Evolutionary conservation across 2,888 invertebrate genomes (phyloP), one percentile per base, ranked within the genome.

Genomic region (Gandaritis pyraliata): DNA sequence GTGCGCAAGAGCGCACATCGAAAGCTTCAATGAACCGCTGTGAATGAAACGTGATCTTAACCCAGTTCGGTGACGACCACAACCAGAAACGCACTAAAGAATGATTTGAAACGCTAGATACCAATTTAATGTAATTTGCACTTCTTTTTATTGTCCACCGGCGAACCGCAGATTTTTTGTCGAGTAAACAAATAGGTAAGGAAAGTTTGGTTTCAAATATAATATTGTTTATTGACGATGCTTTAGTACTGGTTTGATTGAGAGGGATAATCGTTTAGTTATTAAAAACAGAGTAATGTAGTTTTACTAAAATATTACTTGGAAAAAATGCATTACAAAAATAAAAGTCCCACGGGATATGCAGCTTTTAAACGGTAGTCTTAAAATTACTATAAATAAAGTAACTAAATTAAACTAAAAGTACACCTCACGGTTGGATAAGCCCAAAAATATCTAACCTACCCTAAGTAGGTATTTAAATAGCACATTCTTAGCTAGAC

Each of bases 11-110:
- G 61, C 66, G 57, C 65, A 61, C 60, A 60, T 63, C 63, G 61
- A 68, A 61, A 65, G 70, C 69, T 75, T 78, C 76, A 80, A 77
- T 80, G 75, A 77, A 75, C 74, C 67, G 61, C 70, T 70, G 72
- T 78, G 71, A 78, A 80, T 80, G 77, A 75, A 73, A 65, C 64
- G 71, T 80, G 84, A 82, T 84, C 79, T 82, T 84, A 83, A 83
- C 83, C 82, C 70, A 85, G 75, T 73, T 77, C 71, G 68, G 68
- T 52, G 55, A 67, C 69, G 70, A 71, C 72, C 74, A 73, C 73
- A 62, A 65, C 65, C 64, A 65, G 61, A 67, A 61, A 72, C 65
- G 38, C 11, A 70, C 71, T 73, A 69, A 72, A 61, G 64, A 61
- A 65, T 57, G 47, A 64, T 46, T 61, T 56, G 66, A 69, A 71